A percentile compares a stretch with the other conserved stretches of the same genome.
Evolutionary conservation across 2,113 vertebrate genomes (phyloP).

Genomic region (Mystacornis crossleyi): DNA sequence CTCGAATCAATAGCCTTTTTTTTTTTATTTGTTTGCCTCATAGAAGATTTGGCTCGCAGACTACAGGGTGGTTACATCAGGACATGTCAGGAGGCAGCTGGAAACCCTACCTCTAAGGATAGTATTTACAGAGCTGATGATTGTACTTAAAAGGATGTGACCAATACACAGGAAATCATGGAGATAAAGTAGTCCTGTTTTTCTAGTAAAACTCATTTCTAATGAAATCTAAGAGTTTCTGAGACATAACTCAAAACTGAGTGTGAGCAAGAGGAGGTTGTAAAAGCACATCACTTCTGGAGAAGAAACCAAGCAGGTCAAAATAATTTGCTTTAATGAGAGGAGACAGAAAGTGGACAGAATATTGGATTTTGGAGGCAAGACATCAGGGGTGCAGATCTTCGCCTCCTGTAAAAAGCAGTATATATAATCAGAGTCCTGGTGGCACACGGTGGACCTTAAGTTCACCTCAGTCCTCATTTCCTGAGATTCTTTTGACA

Average conservation of each 20-base stretch:
- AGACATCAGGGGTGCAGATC: not conserved
- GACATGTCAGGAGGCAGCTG: not conserved
- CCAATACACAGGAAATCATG: not conserved
- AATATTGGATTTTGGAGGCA: not conserved
- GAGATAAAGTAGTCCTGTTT: not conserved
- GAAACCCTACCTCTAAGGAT: not conserved
- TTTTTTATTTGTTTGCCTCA: not conserved
- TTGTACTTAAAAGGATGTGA: not conserved
- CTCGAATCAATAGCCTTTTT: not conserved
- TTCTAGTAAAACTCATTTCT: constrained; percentile 4
- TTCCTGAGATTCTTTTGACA: constrained; percentile 50
- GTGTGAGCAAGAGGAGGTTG: not conserved
- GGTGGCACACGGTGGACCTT: not conserved
- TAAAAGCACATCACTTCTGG: not conserved
- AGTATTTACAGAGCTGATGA: not conserved
- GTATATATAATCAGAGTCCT: not conserved
- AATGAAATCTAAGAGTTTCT: not conserved
- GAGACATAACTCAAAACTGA: constrained; percentile 13
- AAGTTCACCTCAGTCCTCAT: constrained; percentile 43
- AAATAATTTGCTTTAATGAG: not conserved
- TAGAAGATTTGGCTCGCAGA: not conserved
- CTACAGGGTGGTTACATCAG: not conserved
- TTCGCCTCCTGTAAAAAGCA: not conserved
- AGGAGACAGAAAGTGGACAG: not conserved
- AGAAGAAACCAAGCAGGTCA: not conserved